These are phyloP conservation scores for Drosophila monieri DNA, from an alignment of 2,888 invertebrate species.

Conservation along the genomic window DNA sequence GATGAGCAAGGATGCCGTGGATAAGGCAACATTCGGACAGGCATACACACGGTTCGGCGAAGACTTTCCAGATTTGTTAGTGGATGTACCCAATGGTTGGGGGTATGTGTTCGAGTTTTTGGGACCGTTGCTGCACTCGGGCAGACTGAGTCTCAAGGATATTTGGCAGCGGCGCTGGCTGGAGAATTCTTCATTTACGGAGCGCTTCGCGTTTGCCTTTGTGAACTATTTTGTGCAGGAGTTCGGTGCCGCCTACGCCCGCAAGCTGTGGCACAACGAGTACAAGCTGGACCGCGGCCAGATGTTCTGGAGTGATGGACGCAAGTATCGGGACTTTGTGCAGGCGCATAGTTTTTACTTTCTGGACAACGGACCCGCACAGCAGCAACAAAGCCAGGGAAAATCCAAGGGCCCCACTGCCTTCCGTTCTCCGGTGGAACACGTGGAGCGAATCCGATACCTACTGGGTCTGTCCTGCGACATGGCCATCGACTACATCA, in stretches of 20 bases:
- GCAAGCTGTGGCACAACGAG: constrained; percentile 77
- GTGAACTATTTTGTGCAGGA: constrained; percentile 78
- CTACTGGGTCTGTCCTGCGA: constrained; percentile 72
- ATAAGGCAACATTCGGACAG: constrained; percentile 58
- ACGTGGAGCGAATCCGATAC: constrained; percentile 77
- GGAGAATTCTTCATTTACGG: constrained; percentile 54
- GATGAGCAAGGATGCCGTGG: constrained; percentile 61
- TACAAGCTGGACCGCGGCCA: constrained; percentile 76
- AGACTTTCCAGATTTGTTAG: constrained; percentile 72
- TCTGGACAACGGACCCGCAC: constrained; percentile 60
- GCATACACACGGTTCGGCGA: constrained; percentile 72
- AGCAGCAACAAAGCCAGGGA: constrained; percentile 23
- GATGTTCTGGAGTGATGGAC: constrained; percentile 65
- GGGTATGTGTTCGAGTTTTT: constrained; percentile 80
- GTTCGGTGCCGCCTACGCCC: constrained; percentile 79
- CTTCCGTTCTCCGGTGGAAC: constrained; percentile 56
- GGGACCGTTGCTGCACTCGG: constrained; percentile 78
- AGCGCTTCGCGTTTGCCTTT: constrained; percentile 76
- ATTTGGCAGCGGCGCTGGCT: constrained; percentile 79
- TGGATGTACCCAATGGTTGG: constrained; percentile 82
- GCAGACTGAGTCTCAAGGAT: constrained; percentile 67
- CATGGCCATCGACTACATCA: constrained; percentile 82
- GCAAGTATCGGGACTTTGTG: constrained; percentile 71
- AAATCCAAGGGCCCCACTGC: constrained; percentile 29
- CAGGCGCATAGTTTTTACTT: constrained; percentile 71